Conservation (phyloP, 2,113 vertebrate species). For the Aspiorhynchus laticeps region DNA sequence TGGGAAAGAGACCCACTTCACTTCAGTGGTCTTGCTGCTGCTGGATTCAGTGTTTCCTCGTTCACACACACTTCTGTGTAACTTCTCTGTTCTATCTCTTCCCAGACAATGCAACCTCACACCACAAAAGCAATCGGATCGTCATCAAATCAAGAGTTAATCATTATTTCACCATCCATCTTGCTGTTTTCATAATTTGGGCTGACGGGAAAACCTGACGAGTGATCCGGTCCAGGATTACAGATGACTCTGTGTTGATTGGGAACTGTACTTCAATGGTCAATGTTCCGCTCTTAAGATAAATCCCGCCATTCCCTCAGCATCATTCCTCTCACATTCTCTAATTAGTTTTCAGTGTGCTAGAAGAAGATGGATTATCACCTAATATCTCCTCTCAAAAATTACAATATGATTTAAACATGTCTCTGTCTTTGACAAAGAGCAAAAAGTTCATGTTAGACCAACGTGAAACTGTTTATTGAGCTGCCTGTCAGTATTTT, state of each 20-base stretch:
- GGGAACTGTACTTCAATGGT: constrained; percentile 37
- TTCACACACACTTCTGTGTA: not conserved
- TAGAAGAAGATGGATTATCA: constrained; percentile 25
- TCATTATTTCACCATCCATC: not conserved
- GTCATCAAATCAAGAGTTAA: not conserved
- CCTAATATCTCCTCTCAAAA: constrained; percentile 13
- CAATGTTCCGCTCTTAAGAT: constrained; percentile 42
- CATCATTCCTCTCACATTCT: constrained; percentile 32
- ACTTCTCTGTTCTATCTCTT: not conserved
- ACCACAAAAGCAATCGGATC: constrained; percentile 11
- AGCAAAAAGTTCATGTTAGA: not conserved
- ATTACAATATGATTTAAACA: constrained; percentile 7
- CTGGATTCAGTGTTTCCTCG: not conserved
- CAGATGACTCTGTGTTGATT: constrained; percentile 31
- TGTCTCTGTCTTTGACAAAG: not conserved
- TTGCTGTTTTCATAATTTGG: constrained; percentile 25
- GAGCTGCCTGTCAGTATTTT: not conserved
- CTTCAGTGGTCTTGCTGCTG: not conserved
- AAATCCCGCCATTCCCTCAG: constrained; percentile 37
- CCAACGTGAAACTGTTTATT: not conserved
- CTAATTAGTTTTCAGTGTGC: constrained; percentile 32
- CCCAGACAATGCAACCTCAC: not conserved
- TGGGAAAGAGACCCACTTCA: not conserved
- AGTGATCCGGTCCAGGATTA: constrained; percentile 8
- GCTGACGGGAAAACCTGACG: not conserved